Conservation (phyloP, 2,888 invertebrate species). For the Liopterus haemorrhoidalis region DNA sequence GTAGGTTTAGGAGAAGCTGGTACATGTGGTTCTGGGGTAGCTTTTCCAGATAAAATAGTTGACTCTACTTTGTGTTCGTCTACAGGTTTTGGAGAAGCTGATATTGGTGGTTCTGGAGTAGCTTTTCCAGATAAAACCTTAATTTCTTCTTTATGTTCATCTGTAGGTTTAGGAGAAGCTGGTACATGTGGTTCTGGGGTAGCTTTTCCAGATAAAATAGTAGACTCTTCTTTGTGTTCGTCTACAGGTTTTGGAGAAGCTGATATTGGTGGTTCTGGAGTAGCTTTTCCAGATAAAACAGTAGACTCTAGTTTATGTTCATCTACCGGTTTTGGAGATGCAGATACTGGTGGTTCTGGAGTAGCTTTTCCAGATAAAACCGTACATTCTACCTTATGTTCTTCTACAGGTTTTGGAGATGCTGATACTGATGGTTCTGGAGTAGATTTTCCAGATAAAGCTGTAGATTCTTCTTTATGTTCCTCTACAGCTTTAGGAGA, state of each 20-base stretch:
- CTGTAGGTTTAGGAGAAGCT: too few relatives aligned
- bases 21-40: constrained; percentile 16
- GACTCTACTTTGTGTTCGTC: neutral
- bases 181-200: constrained; percentile 37
- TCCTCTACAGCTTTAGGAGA: constrained; percentile 25
- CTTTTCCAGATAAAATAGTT: constrained; percentile 12
- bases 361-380: constrained; percentile 11
- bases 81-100: too few relatives aligned
- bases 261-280: constrained; percentile 46
- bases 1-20: neutral
- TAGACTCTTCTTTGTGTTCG: constrained; percentile 23
- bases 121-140: constrained; percentile 1
- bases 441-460: constrained; percentile 49
- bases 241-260: neutral
- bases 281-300: constrained; percentile 49
- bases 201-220: constrained; percentile 47
- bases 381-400: neutral
- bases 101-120: neutral
- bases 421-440: constrained; percentile 38
- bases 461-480: constrained; percentile 29
- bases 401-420: too few relatives aligned
- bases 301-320: neutral
- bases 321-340: too few relatives aligned
- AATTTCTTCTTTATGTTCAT: neutral
- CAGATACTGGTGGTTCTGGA: constrained; percentile 16